Conservation (phyloP, 2,888 invertebrate species). For the Plebejus melissa region DNA sequence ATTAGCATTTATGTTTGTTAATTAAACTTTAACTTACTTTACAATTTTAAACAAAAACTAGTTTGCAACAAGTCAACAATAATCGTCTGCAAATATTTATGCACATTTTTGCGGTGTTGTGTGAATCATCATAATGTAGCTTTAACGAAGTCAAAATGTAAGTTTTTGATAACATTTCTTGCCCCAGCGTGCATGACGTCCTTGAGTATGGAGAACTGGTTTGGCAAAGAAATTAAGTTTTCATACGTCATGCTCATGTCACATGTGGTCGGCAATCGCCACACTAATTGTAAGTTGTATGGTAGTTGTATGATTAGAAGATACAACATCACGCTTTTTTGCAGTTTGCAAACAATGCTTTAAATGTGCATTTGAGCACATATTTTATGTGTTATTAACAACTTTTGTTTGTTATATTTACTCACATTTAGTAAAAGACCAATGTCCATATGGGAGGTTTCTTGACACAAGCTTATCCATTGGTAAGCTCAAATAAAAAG, state of each 20-base stretch:
- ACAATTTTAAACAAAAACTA: not conserved
- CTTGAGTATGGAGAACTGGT: not conserved
- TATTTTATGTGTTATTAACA: not conserved
- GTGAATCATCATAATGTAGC: not conserved
- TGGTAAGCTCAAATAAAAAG: too few species aligned
- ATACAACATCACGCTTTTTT: not conserved
- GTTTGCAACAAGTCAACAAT: conserved; percentile 2
- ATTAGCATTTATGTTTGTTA: not conserved
- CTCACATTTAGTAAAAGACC: too few species aligned
- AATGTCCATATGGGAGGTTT: too few species aligned
- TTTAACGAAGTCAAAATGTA: not conserved
- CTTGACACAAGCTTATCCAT: too few species aligned
- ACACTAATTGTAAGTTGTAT: not conserved
- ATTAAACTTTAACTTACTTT: not conserved
- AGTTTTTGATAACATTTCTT: not conserved
- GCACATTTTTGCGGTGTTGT: not conserved
- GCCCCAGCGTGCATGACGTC: not conserved
- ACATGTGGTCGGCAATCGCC: not conserved
- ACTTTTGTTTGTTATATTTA: too few species aligned
- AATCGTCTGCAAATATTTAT: not conserved
- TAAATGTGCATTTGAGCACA: not conserved
- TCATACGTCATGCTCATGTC: not conserved
- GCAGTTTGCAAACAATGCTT: not conserved
- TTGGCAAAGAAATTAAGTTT: conserved; percentile 5
- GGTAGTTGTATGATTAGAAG: not conserved